A percentile compares a stretch with the other conserved stretches of the same genome.
These are phyloP conservation scores for Kryptolebias ocellatus DNA, from an alignment of 2,797 vertebrate species.

Conservation along the genomic window DNA sequence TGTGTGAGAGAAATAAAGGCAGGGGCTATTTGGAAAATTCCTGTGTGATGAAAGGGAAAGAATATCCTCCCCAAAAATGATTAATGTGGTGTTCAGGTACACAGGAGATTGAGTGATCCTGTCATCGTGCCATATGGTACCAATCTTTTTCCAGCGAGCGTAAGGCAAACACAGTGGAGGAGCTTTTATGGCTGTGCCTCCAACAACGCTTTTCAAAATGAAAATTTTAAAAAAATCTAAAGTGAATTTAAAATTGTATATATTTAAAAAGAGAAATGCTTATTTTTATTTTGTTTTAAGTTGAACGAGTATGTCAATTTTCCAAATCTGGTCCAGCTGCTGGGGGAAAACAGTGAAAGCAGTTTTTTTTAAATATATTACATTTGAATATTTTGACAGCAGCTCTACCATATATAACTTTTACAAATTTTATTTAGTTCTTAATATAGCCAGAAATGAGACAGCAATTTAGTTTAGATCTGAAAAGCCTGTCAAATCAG, in stretches of 20 bases:
- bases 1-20: conserved; percentile 81
- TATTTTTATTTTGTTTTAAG: background rate
- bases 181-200: conserved; percentile 71
- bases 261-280: background rate
- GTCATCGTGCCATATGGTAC: conserved; percentile 86
- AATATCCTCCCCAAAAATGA: conserved; percentile 84
- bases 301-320: conserved; percentile 19
- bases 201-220: conserved; percentile 47
- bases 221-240: background rate
- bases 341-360: background rate
- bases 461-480: conserved; percentile 58
- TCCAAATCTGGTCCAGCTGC: conserved; percentile 20
- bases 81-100: conserved; percentile 88
- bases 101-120: conserved; percentile 88
- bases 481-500: conserved; percentile 75
- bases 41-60: conserved; percentile 85
- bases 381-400: conserved; percentile 46
- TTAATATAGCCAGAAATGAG: conserved; percentile 44
- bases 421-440: conserved; percentile 21
- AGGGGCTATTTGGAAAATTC: conserved; percentile 82
- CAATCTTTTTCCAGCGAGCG: conserved; percentile 84
- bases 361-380: conserved; percentile 18
- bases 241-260: background rate
- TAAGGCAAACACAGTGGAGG: conserved; percentile 80
- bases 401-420: background rate